Percentiles rank a stretch among this genome's conserved stretches.
Evolutionary conservation across 2,113 vertebrate genomes (phyloP).

Genomic region (Monarcha castaneiventris): DNA sequence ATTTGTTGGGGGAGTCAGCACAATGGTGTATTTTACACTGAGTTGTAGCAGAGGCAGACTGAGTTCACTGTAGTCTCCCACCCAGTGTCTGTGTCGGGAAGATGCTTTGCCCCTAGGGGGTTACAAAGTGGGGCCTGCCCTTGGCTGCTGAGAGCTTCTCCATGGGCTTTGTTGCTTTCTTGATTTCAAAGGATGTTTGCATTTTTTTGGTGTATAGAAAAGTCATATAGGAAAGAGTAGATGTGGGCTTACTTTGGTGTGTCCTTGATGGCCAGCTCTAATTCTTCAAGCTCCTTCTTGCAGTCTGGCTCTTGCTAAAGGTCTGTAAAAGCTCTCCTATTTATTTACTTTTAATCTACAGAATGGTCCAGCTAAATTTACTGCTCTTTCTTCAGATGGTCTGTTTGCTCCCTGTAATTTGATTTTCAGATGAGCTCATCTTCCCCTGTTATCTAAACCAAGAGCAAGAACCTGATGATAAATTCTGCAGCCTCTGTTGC

Average conservation of each 20-base stretch:
- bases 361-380: constrained; percentile 6
- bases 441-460: constrained; percentile 32
- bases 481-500: constrained; percentile 15
- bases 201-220: not conserved
- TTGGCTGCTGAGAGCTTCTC: not conserved
- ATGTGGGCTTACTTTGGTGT: not conserved
- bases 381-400: not conserved
- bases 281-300: not conserved
- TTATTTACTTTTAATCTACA: constrained; percentile 1
- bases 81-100: not conserved
- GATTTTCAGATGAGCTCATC: constrained; percentile 67
- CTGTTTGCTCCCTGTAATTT: constrained; percentile 38
- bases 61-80: not conserved
- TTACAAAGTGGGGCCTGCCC: not conserved
- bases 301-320: not conserved
- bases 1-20: not conserved
- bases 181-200: not conserved
- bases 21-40: not conserved
- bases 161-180: not conserved
- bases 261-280: not conserved
- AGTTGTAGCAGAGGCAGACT: not conserved
- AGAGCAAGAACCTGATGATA: constrained; percentile 26
- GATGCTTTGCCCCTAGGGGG: not conserved
- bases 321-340: not conserved
- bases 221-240: not conserved